These are phyloP conservation scores for Gymnothorax reevesii DNA, from an alignment of 2,797 vertebrate genomes.

Conservation along the genomic window DNA sequence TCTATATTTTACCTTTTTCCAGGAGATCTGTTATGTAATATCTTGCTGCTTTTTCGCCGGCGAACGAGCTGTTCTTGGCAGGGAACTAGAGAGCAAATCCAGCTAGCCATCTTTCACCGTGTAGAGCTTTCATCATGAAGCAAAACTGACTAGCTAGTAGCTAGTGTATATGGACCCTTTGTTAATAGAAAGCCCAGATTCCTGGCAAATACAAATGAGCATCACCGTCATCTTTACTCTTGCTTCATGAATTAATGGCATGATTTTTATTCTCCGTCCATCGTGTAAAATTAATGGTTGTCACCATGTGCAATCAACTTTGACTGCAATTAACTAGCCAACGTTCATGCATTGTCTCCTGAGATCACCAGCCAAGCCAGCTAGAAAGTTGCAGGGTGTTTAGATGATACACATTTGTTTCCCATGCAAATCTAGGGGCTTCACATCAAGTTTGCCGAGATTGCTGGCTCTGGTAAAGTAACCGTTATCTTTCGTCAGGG, in stretches of 20 bases:
- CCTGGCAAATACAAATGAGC: background rate
- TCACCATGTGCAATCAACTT: constrained; percentile 16
- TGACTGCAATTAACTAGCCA: background rate
- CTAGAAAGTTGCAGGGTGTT: background rate
- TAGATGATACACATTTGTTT: background rate
- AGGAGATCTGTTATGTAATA: background rate
- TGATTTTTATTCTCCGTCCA: background rate
- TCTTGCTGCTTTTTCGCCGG: background rate
- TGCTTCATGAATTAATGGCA: background rate
- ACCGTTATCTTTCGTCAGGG: background rate
- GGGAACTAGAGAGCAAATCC: background rate
- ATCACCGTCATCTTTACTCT: background rate
- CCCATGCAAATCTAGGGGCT: background rate
- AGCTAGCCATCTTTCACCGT: constrained; percentile 4
- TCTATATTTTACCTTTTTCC: background rate
- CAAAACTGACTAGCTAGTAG: constrained; percentile 11
- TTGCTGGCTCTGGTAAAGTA: background rate
- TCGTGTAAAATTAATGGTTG: constrained; percentile 10
- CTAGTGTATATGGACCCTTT: constrained; percentile 11
- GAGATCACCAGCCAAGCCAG: background rate
- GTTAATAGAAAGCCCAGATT: background rate
- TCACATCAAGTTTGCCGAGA: background rate
- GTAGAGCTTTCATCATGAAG: background rate
- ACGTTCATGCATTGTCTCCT: background rate
- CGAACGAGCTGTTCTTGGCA: background rate